Evolutionary conservation across 2,797 vertebrate species (phyloP).

Genomic region (Pipistrellus pipistrellus): DNA sequence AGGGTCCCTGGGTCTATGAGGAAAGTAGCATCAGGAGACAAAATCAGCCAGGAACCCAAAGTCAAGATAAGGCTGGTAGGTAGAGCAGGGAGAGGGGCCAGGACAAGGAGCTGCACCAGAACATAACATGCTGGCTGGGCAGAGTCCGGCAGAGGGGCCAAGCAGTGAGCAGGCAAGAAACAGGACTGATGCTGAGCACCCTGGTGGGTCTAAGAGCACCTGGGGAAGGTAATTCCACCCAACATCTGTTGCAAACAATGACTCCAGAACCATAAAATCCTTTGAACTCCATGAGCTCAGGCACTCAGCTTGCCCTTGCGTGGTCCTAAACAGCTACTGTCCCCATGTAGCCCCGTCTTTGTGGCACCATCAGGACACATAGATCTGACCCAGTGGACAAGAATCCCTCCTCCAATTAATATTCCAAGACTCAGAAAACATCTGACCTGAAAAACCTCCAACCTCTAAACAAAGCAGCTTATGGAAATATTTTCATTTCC

Average conservation of each 20-base stretch:
- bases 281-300: neutral
- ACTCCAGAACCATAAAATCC: neutral
- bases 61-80: neutral
- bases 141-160: neutral
- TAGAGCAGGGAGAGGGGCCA: neutral
- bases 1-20: neutral
- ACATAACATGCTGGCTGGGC: neutral
- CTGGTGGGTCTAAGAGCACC: neutral
- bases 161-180: neutral
- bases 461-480: neutral
- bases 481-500: conserved; percentile 16
- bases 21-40: neutral
- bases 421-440: neutral
- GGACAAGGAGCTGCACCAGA: neutral
- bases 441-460: neutral
- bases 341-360: neutral
- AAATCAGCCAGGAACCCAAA: neutral
- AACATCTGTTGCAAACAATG: neutral
- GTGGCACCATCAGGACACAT: neutral
- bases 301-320: neutral
- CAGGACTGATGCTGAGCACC: neutral
- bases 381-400: neutral
- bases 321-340: neutral
- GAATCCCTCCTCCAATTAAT: neutral
- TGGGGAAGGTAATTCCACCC: neutral